phyloP scores from a whole-genome alignment of 2,797 vertebrate genomes.

The Mareca penelope region DNA sequence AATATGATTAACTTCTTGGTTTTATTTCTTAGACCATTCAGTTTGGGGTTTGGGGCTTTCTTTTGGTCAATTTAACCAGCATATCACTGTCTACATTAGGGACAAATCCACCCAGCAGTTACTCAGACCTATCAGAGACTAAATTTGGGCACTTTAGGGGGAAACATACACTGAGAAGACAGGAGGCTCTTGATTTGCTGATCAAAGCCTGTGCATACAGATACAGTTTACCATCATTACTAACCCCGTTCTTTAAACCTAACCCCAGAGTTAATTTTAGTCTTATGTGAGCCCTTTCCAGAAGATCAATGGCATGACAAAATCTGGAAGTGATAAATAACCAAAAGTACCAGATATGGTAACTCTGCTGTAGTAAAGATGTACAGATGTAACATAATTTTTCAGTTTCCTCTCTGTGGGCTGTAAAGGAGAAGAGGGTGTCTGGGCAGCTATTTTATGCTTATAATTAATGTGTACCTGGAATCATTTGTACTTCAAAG shows the following conservation, averaged over 20 bases:
- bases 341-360: slow-evolving; percentile 13
- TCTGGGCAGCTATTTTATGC: slow-evolving; percentile 30
- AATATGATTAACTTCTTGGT: not conserved
- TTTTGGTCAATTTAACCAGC: not conserved
- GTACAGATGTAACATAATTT: slow-evolving; percentile 53
- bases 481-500: slow-evolving; percentile 40
- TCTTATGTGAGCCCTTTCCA: not conserved
- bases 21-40: not conserved
- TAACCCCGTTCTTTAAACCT: slow-evolving; percentile 30
- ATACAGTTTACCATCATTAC: not conserved
- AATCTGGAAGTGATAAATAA: slow-evolving; percentile 67
- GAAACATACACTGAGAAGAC: not conserved
- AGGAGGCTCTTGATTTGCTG: slow-evolving; percentile 8
- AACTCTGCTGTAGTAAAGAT: slow-evolving; percentile 32
- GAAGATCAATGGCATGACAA: slow-evolving; percentile 57
- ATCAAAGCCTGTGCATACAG: slow-evolving; percentile 4
- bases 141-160: not conserved
- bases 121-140: not conserved
- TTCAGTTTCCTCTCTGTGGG: slow-evolving; percentile 25
- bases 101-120: not conserved
- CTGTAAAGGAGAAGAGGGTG: slow-evolving; percentile 30
- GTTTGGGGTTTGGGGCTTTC: not conserved
- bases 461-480: slow-evolving; percentile 21
- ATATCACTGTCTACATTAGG: not conserved
- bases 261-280: slow-evolving; percentile 24